A percentile compares a stretch with the other conserved stretches of the same genome.
Conservation (phyloP, 1,140 invertebrate genomes). For the Glossosoma conforme region DNA sequence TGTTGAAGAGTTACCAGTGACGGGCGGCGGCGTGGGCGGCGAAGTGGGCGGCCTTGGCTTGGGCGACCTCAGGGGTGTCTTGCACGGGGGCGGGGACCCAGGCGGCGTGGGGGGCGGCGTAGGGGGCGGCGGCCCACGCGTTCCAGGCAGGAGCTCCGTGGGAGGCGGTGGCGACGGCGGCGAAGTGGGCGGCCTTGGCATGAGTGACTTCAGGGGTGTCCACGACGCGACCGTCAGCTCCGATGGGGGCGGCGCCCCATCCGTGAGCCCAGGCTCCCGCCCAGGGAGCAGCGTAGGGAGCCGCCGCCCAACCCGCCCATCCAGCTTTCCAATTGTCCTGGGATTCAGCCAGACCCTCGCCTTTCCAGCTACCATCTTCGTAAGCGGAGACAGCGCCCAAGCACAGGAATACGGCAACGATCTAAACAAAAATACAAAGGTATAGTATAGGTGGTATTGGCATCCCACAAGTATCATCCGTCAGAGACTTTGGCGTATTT, state of each 20-base stretch:
- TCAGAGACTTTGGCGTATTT: too few species aligned
- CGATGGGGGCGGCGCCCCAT: constrained; percentile 30
- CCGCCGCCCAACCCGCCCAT: background rate
- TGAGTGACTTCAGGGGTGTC: constrained; percentile 6
- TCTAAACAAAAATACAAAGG: too few species aligned
- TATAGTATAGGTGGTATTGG: too few species aligned
- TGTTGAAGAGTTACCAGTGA: too few species aligned
- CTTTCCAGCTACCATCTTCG: constrained; percentile 19
- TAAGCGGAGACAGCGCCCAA: constrained; percentile 3
- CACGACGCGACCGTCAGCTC: constrained; percentile 31
- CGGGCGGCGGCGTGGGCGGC: constrained; percentile 34
- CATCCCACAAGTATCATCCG: too few species aligned
- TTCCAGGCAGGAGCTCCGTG: constrained; percentile 1
- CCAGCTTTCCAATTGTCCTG: constrained; percentile 4
- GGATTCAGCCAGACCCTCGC: constrained; percentile 24
- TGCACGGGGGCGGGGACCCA: constrained; percentile 24
- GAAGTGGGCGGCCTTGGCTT: constrained; percentile 27
- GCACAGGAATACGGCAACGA: too few species aligned
- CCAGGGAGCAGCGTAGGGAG: background rate
- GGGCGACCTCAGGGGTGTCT: constrained; percentile 26
- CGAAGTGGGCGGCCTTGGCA: constrained; percentile 24
- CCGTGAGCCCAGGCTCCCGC: background rate
- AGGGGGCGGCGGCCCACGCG: constrained; percentile 38
- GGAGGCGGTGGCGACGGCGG: constrained; percentile 31
- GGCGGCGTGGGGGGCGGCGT: too few species aligned